Evolutionary conservation across 2,888 invertebrate species (phyloP), one percentile per base, ranked within the genome.

Genomic region (Diplolepis rosae): DNA sequence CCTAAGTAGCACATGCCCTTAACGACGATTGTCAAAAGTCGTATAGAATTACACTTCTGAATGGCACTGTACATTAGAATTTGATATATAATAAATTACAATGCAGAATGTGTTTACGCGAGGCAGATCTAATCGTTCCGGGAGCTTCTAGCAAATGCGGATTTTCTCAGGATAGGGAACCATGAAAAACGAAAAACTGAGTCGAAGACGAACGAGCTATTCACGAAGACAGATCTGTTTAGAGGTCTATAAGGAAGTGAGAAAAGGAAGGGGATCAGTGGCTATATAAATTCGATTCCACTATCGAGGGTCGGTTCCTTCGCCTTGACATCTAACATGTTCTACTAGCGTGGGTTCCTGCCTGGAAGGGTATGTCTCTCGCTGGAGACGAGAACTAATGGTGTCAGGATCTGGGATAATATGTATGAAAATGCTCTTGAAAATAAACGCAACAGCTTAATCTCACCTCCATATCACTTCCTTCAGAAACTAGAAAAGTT

Each of bases 231-330:
- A 39, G 61, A 61, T 61, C 61, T 61, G 61, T 39, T 39, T 61
- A 39, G 61, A 61, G 61, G 61, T 61, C 61, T 61, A 61, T 61
- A 39, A 61, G 61, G 61, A 61, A 61, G 61, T 61, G 61, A 61
- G 61, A 61, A 61, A 61, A 61, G 39, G 39, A 61, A 61, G 61
- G 39, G 61, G 61, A 61, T 39, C 61, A 22, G 22, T 39, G 13
- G 39, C 39, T 61, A 61, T 39, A 61, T 61, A 61, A 61, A 61
- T 61, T 61, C 61, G 24, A 61, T 24, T 61, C 35, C 24, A 39
- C 61, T 61, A 61, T 39, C 39, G 61, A 61, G 61, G 61, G 61
- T 61, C 35, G 61, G n/a, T 61, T 61, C 61, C 61, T 61, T 39
- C 35, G 13, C 24, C 39, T 24, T 61, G 61, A 61, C 61, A 61